phyloP scores from a whole-genome alignment of 2,888 invertebrate genomes.

The Phyto melanocephala region DNA sequence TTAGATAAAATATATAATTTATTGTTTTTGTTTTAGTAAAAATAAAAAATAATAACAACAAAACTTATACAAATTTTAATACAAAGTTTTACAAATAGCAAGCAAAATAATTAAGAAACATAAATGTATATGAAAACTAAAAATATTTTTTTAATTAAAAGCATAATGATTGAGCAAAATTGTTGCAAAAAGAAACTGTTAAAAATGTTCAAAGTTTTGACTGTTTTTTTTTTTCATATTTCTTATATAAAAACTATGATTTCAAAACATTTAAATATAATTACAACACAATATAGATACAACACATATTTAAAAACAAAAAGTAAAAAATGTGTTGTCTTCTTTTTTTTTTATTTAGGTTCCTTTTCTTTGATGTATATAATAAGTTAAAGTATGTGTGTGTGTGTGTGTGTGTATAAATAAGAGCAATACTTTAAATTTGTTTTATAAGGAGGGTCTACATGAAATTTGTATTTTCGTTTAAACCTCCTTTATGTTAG shows the following conservation, averaged over 20 bases:
- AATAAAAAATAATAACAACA: slow-evolving; percentile 56
- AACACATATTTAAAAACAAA: slow-evolving; percentile 17
- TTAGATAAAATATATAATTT: slow-evolving; percentile 12
- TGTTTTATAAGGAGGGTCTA: too few relatives aligned
- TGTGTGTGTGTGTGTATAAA: slow-evolving; percentile 4
- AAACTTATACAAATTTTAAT: slow-evolving; percentile 34
- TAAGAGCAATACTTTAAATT: slow-evolving; percentile 50
- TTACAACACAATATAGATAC: too few relatives aligned
- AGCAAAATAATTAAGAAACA: background rate
- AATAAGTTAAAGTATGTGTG: slow-evolving; percentile 27
- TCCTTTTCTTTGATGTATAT: slow-evolving; percentile 19
- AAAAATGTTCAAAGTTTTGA: too few relatives aligned
- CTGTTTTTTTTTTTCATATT: too few relatives aligned
- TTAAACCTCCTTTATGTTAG: background rate
- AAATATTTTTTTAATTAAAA: too few relatives aligned
- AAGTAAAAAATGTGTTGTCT: background rate
- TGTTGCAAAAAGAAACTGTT: background rate
- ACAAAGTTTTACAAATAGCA: slow-evolving; percentile 23
- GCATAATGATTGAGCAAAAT: slow-evolving; percentile 42
- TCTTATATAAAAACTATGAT: too few relatives aligned
- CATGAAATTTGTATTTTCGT: too few relatives aligned
- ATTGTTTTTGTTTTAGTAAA: background rate
- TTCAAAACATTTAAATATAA: too few relatives aligned
- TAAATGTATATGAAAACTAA: background rate
- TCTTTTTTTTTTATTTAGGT: background rate